Evolutionary conservation across 2,113 vertebrate species (phyloP).

Genomic region (Pseudopodoces humilis): DNA sequence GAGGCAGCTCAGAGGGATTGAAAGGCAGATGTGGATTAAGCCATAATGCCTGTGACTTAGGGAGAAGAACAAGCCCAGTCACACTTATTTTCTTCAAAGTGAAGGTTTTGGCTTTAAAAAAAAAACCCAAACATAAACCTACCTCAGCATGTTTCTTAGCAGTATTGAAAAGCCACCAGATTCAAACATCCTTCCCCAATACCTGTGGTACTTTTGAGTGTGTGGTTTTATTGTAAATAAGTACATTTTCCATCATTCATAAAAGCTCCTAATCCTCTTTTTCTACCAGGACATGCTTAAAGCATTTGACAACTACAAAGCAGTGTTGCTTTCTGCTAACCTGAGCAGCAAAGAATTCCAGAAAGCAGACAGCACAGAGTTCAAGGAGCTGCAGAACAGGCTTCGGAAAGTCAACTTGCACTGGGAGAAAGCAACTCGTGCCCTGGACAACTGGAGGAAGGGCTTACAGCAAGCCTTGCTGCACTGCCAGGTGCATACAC

Average conservation of each 20-base stretch:
- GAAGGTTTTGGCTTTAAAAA: background rate
- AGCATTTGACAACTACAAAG: slow-evolving; percentile 84
- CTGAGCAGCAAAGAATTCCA: slow-evolving; percentile 79
- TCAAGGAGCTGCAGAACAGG: slow-evolving; percentile 76
- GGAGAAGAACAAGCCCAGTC: background rate
- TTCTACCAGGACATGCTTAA: slow-evolving; percentile 81
- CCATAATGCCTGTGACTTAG: background rate
- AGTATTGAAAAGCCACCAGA: background rate
- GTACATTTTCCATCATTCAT: background rate
- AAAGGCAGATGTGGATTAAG: background rate
- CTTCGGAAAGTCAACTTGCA: slow-evolving; percentile 79
- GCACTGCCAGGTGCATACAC: slow-evolving; percentile 82
- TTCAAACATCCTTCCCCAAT: background rate
- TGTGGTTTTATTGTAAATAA: background rate
- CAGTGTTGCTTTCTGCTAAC: slow-evolving; percentile 83
- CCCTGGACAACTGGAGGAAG: slow-evolving; percentile 80
- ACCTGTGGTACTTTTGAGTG: background rate
- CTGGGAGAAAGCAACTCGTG: slow-evolving; percentile 79
- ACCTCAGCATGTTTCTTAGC: background rate
- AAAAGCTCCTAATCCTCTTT: background rate
- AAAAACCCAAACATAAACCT: background rate
- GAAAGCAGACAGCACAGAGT: slow-evolving; percentile 67
- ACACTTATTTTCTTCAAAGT: background rate
- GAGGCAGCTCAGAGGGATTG: background rate
- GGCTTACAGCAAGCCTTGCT: slow-evolving; percentile 78